Conservation (phyloP, 2,888 invertebrate species). For the Morpho achilles region DNA sequence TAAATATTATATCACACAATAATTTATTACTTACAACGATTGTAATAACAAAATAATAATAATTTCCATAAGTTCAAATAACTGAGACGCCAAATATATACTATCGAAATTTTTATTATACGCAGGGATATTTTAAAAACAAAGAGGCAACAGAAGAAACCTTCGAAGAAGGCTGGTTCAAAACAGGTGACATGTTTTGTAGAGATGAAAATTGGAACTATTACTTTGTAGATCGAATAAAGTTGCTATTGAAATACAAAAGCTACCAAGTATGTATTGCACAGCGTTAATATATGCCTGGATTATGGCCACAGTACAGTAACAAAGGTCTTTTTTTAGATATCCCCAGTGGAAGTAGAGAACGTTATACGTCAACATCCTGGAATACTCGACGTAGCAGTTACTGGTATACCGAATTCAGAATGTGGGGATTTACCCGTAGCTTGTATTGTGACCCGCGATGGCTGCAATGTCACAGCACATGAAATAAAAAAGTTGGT, state of each 20-base stretch:
- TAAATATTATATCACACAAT: no score
- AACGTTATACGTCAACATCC: constrained; percentile 44
- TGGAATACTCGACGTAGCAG: constrained; percentile 44
- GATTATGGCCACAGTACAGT: no score
- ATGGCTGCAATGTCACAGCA: constrained; percentile 36
- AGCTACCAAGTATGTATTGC: constrained; percentile 57
- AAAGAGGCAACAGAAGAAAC: constrained; percentile 56
- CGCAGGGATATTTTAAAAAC: constrained; percentile 63
- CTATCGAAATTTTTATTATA: not conserved
- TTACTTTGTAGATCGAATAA: constrained; percentile 70
- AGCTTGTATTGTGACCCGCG: constrained; percentile 41
- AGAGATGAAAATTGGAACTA: constrained; percentile 69
- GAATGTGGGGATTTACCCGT: constrained; percentile 47
- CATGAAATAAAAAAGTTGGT: constrained; percentile 46
- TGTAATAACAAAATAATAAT: no score
- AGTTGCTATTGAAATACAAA: constrained; percentile 71
- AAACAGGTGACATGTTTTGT: constrained; percentile 73
- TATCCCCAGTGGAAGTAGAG: constrained; percentile 52
- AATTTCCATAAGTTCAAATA: no score
- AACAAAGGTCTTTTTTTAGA: constrained; percentile 26
- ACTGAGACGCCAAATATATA: not conserved
- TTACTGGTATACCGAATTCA: constrained; percentile 40
- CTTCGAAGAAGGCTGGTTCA: constrained; percentile 67
- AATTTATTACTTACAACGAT: no score
- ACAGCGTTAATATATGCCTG: no score